These are phyloP conservation scores for Stichopus chloronotus DNA, from an alignment of 35 echinoderm and acorn worm species.

Conservation along the genomic window DNA sequence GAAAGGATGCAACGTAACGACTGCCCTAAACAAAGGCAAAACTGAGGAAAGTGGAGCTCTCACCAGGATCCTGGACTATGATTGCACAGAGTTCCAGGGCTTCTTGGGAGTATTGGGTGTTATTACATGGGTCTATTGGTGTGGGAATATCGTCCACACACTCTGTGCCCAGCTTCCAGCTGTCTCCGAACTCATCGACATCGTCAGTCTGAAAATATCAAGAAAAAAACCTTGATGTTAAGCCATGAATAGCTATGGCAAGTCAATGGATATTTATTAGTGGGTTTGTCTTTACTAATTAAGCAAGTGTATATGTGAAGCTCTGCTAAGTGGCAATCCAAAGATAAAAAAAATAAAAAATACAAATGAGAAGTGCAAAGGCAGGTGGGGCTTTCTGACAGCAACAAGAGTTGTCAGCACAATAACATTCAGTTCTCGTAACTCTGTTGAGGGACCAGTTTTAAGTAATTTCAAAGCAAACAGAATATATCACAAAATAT, in stretches of 20 bases:
- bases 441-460: no score
- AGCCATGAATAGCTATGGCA: background rate
- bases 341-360: no score
- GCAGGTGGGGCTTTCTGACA: no score
- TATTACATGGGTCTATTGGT: conserved; percentile 65
- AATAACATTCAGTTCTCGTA: no score
- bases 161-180: conserved; percentile 62
- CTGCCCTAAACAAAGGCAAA: no score
- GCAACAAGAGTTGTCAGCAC: no score
- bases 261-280: background rate
- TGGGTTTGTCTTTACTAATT: background rate
- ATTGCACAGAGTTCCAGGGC: conserved; percentile 74
- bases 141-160: conserved; percentile 53
- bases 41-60: background rate
- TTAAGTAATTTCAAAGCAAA: no score
- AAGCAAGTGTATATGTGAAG: background rate
- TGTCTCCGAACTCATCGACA: conserved; percentile 61
- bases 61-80: conserved; percentile 59
- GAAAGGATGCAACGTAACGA: no score
- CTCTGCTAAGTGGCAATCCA: no score
- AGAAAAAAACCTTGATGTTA: background rate
- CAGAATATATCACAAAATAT: no score
- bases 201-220: conserved; percentile 42
- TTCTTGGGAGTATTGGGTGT: conserved; percentile 37
- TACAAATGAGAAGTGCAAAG: no score